A percentile compares a stretch with the other conserved stretches of the same genome.
These are phyloP conservation scores for Caenorhabditis briggsae DNA, from an alignment of 1,140 invertebrate genomes.

Conservation along the genomic window DNA sequence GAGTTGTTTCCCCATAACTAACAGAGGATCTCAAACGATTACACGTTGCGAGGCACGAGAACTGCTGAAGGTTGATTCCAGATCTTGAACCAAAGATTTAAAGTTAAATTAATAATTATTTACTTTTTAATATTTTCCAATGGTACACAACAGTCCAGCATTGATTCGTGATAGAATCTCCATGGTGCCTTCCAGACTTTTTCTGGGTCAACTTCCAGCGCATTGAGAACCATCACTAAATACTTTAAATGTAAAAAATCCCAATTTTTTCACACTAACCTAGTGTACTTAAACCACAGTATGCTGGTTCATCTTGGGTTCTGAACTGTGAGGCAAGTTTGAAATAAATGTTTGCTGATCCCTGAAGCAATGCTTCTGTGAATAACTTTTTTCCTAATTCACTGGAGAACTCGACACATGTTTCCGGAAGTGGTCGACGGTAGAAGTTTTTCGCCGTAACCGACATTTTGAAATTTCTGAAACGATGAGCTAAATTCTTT, in stretches of 20 bases:
- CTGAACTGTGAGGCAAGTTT: constrained; percentile 78
- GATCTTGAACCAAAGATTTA: background rate
- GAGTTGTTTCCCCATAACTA: constrained; percentile 42
- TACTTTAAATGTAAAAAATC: background rate
- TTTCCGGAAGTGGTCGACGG: constrained; percentile 74
- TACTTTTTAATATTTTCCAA: constrained; percentile 71
- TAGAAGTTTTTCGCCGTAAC: constrained; percentile 74
- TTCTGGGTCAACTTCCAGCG: constrained; percentile 78
- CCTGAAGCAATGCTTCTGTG: constrained; percentile 74
- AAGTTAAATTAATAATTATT: background rate
- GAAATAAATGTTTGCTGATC: constrained; percentile 78
- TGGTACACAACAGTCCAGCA: constrained; percentile 78
- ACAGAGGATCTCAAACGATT: constrained; percentile 58
- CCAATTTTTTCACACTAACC: constrained; percentile 69
- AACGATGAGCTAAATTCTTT: background rate
- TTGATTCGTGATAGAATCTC: constrained; percentile 79
- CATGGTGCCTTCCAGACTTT: constrained; percentile 78
- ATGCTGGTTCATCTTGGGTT: constrained; percentile 79
- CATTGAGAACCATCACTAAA: constrained; percentile 77
- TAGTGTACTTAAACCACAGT: constrained; percentile 79
- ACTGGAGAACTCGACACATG: constrained; percentile 78
- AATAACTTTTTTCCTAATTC: constrained; percentile 78
- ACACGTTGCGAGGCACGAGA: constrained; percentile 60
- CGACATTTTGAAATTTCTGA: constrained; percentile 48
- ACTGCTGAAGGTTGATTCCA: constrained; percentile 59